Base-by-base conservation (phyloP, 2,797 vertebrate genomes). In the Meriones psammophilus region DNA sequence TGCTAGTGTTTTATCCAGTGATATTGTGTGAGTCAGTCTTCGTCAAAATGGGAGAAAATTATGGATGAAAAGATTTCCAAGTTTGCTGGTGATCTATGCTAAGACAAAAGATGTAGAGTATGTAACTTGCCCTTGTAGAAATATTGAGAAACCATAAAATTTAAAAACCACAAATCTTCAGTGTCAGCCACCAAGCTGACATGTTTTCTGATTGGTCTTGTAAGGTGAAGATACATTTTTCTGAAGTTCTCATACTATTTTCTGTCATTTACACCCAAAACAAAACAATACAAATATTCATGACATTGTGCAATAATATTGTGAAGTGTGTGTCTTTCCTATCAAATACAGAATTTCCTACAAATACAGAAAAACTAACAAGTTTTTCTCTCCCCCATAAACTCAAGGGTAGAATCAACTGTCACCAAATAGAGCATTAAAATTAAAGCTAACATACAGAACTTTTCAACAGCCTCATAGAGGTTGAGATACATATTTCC, bases 1-100 rank as follows among this genome's bases (percentile, higher is more conserved):
- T 87, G 13, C 64, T 88, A 13, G 39, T 39, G 36, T 95, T 94
- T 88, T 62, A n/a, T 56, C 89, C 56, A 58, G 42, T 94, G 15
- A 93, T 89, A 97, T 96, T 76, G 39, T 79, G 30, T 62, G 42
- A 79, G 24, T 92, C n/a, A 46, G 33, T 78, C 68, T 88, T 90
- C 14, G 66, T 88, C 94, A 96, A 69, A 78, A 71, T 22, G 54
- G 66, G 54, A 86, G 85, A 68, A 96, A 88, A 91, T 88, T 62
- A 54, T 62, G 46, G 42, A 50, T 93, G 50, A 30, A 73, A 89
- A 89, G 58, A 94, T 46, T 88, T 91, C 77, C 36, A 91, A 50
- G 42, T 8, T 10, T 26, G 5, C n/a, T 74, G 39, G 46, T 50
- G 14, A 66, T 92, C 22, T 42, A 20, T 89, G 17, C 69, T 91